Evolutionary conservation across 2,888 invertebrate genomes (phyloP).

Genomic region (Yponomeuta cagnagella): DNA sequence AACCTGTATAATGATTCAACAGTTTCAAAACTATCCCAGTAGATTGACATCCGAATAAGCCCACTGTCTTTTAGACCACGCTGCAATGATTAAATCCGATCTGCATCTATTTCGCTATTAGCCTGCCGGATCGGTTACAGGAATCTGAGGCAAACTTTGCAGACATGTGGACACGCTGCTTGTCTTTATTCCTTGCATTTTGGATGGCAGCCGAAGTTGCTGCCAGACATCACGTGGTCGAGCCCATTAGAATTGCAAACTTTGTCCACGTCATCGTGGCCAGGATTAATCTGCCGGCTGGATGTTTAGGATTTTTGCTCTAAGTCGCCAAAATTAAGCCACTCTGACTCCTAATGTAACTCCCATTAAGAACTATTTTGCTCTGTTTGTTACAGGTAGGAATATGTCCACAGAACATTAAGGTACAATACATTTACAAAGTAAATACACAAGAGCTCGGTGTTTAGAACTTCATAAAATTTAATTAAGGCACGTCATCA

Average conservation of each 20-base stretch:
- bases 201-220: conserved; percentile 34
- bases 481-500: conserved; percentile 73
- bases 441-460: not conserved
- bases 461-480: conserved; percentile 45
- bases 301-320: not conserved
- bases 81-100: conserved; percentile 29
- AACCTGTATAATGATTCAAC: not conserved
- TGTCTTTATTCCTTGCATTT: conserved; percentile 60
- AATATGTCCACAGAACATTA: not conserved
- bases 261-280: conserved; percentile 26
- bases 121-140: conserved; percentile 26
- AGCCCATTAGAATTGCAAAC: conserved; percentile 42
- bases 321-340: not conserved
- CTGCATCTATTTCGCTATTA: conserved; percentile 12
- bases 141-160: conserved; percentile 36
- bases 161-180: conserved; percentile 41
- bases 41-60: not conserved
- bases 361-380: not conserved
- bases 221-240: conserved; percentile 16
- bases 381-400: not conserved
- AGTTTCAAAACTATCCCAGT: not conserved
- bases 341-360: not conserved
- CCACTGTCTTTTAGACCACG: not conserved
- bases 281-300: not conserved
- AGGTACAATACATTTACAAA: not conserved